Evolutionary conservation across 2,888 invertebrate genomes (phyloP), one percentile per base, ranked within the genome.

Genomic region (Iphiclides podalirius): DNA sequence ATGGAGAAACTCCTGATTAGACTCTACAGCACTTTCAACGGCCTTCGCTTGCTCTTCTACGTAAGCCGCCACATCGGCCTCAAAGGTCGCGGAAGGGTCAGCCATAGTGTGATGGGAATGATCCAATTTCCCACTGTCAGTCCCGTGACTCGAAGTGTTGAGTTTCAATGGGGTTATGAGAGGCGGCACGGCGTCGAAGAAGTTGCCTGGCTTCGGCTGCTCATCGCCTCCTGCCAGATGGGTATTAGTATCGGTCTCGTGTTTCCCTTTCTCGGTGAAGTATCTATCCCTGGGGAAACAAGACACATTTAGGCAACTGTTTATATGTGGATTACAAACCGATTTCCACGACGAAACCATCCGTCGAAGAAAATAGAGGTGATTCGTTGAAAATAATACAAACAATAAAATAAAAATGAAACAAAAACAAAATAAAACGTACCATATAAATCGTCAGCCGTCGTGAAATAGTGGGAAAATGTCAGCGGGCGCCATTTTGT

Each of bases 221-320:
- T 20, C 20, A 4, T 20, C 4, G 20, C 9, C 26, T 26, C 26
- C 3, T 9, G 8, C 26, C 6, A 7, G 20, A n/a, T n/a, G n/a
- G n/a, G n/a, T n/a, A 23, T 42, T 52, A 34, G 52, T 49, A 45
- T 49, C 31, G 2, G 38, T 26, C 46, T 41, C 28, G 48, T 53
- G 23, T 47, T 48, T 43, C 9, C 49, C 49, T 6, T 47, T 45
- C 1, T 26, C 11, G n/a, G 31, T 48, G 31, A 20, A 20, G 20
- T 12, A 47, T 14, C 52, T 52, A 16, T 55, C 57, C 38, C 60
- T 60, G 54, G 12, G 52, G 54, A 47, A 35, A 43, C 36, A 44
- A 14, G 26, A 2, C 12, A 37, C 14, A 36, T 15, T 13, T 20
- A 4, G 6, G 20, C 20, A 20, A 20, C 20, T 20, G 3, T 6